phyloP scores from a whole-genome alignment of 92 coral and sea anemone species.

The Paragorgia papillata region DNA sequence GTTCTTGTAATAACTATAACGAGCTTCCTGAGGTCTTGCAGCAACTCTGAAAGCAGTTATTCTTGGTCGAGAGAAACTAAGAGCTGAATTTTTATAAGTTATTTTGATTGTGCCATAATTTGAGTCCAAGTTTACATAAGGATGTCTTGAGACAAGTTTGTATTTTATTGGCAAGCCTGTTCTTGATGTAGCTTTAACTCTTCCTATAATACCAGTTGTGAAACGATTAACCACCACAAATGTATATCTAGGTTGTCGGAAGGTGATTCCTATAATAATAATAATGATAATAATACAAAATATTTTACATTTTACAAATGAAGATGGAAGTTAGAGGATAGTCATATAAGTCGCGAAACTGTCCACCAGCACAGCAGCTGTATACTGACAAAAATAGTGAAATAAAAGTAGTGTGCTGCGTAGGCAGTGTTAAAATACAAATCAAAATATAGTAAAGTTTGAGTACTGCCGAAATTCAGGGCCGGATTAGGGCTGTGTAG shows the following conservation, averaged over 20 bases:
- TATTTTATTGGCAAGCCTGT: slow-evolving; percentile 22
- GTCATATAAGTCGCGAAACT: too few species aligned
- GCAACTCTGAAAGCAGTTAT: slow-evolving; percentile 17
- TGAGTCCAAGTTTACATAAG: neutral
- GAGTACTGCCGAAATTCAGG: too few species aligned
- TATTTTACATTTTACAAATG: too few species aligned
- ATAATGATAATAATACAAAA: too few species aligned
- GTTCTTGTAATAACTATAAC: neutral
- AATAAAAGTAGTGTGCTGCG: too few species aligned
- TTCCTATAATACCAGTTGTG: slow-evolving; percentile 29
- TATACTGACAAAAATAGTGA: too few species aligned
- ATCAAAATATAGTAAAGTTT: too few species aligned
- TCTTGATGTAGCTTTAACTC: slow-evolving; percentile 33
- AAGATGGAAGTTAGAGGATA: too few species aligned
- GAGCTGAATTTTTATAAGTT: neutral
- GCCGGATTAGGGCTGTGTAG: too few species aligned
- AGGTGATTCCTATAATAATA: neutral
- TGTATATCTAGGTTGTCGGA: slow-evolving; percentile 5
- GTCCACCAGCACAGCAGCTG: too few species aligned
- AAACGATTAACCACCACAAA: slow-evolving; percentile 29
- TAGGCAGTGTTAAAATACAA: too few species aligned
- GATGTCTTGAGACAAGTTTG: slow-evolving; percentile 19
- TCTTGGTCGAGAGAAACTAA: neutral
- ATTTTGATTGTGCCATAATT: slow-evolving; percentile 26
- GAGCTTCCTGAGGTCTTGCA: neutral